Evolutionary conservation across 1,140 invertebrate species (phyloP).

Genomic region (Scaptomyza graminum): DNA sequence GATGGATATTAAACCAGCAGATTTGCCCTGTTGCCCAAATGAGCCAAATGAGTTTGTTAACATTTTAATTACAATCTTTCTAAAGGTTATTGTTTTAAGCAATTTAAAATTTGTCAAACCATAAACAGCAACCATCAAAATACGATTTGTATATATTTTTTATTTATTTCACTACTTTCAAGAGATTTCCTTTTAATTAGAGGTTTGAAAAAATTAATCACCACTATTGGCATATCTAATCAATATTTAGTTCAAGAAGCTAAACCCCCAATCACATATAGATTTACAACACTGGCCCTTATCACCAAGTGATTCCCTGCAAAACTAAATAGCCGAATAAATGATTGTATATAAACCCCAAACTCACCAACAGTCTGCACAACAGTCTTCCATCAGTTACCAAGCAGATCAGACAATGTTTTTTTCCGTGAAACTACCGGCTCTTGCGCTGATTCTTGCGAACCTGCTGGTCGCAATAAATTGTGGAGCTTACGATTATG

Average conservation of each 20-base stretch:
- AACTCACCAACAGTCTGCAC: not conserved
- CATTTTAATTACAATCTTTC: no score
- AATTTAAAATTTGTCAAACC: no score
- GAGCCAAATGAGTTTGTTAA: no score
- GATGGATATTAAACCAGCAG: no score
- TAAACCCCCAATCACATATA: not conserved
- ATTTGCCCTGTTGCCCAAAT: no score
- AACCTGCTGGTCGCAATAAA: conserved; percentile 40
- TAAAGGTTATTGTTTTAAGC: no score
- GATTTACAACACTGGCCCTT: not conserved
- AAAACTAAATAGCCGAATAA: not conserved
- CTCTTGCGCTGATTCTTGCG: conserved; percentile 35
- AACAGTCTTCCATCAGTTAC: conserved; percentile 14
- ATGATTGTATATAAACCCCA: not conserved
- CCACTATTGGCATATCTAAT: conserved; percentile 13
- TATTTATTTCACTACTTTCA: no score
- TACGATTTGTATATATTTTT: no score
- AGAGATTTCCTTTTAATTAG: no score
- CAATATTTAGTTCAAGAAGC: not conserved
- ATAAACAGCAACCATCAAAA: no score
- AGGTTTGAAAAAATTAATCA: not conserved
- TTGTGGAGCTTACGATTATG: conserved; percentile 38
- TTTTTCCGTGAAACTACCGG: conserved; percentile 8
- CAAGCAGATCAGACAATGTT: conserved; percentile 33
- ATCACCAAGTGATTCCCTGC: conserved; percentile 15